Base-by-base conservation (phyloP, 2,797 vertebrate genomes). In the Coluber constrictor region DNA sequence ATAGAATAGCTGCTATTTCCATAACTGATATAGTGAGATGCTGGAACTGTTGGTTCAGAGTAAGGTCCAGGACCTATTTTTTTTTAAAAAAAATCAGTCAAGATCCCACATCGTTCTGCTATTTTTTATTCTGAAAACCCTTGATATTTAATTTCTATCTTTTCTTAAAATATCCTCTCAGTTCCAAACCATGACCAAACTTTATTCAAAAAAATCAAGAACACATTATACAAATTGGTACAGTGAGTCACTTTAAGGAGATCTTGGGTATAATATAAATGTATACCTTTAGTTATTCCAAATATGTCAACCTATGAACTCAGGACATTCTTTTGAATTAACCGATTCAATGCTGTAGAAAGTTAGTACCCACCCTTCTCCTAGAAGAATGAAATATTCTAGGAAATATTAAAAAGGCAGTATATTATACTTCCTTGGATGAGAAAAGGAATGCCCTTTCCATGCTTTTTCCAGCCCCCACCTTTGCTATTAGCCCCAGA, bases 1-100 rank as follows among this genome's bases (percentile, higher is more conserved):
- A 98, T 23, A 94, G 98, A 98, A 90, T 98, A 99, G 56, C 97
- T 98, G 93, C 98, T 98, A 15, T 98, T 98, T 90, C 98, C 98
- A 3, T 98, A 96, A 92, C 93, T 97, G 92, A 96, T 94, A 95
- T 98, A 98, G n/a, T 96, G 94, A 90, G 97, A 97, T 1, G 95
- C 74, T 0, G 95, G 93, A 23, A 47, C 16, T 0, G 97, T 96
- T 23, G 98, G 98, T 90, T 97, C 94, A 5, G 74, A 89, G 4
- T 94, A 94, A 5, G 1, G 96, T 70, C 98, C 96, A 95, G 97
- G 97, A 89, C 98, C 96, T 92, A 99, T 98, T 99, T 92, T 43
- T 92, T 95, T 0, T n/a, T n/a, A 1, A 4, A 3, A 79, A 3
- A 0, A 93, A 91, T 12, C 6, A 91, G 4, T 83, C 5, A 70